phyloP scores from a whole-genome alignment of 2,797 vertebrate species.

The Graptemys geographica region DNA sequence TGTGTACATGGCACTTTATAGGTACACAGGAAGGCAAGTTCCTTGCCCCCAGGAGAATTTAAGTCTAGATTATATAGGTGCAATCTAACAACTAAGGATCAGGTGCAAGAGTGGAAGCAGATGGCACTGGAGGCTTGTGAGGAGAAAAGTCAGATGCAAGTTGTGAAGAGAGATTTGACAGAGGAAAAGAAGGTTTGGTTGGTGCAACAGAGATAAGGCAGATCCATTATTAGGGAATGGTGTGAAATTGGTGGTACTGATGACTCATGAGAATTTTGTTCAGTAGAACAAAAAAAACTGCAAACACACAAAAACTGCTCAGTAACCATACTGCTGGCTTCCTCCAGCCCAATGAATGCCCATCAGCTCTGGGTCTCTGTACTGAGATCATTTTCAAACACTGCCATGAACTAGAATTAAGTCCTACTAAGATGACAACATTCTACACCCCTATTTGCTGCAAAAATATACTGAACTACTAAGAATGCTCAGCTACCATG shows the following conservation, averaged over 20 bases:
- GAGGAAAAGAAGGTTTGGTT: not conserved
- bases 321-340: not conserved
- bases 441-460: not conserved
- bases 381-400: not conserved
- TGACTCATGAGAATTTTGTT: not conserved
- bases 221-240: not conserved
- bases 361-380: not conserved
- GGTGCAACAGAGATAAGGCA: not conserved
- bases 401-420: not conserved
- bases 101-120: fast-evolving
- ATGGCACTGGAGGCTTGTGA: not conserved
- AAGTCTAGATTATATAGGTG: not conserved
- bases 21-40: not conserved
- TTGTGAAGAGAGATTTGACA: not conserved
- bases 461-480: not conserved
- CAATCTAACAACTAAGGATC: fast-evolving
- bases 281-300: not conserved
- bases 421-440: not conserved
- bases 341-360: not conserved
- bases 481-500: not conserved
- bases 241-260: not conserved
- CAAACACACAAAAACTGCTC: not conserved
- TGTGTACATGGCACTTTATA: not conserved
- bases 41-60: not conserved
- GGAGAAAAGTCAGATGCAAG: not conserved